Percentiles rank a stretch among this genome's conserved stretches.
Evolutionary conservation across 2,113 vertebrate species (phyloP).

Genomic region (Lophochroa leadbeateri): DNA sequence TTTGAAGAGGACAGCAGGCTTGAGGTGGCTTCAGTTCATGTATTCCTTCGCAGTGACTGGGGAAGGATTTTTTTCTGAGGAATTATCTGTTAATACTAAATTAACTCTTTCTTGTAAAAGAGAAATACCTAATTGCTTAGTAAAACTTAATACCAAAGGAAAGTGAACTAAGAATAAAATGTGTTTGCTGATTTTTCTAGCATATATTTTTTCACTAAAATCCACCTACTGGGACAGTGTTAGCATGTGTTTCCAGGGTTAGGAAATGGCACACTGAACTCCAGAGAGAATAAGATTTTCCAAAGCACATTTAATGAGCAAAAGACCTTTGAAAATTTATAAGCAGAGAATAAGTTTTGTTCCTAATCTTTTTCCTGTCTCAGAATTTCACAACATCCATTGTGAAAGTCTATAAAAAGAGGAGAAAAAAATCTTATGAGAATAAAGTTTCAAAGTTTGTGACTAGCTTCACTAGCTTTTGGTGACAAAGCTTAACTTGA

Average conservation of each 20-base stretch:
- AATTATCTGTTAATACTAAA: not conserved
- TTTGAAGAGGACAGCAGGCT: not conserved
- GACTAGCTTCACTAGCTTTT: not conserved
- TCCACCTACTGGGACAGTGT: not conserved
- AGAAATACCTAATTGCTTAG: not conserved
- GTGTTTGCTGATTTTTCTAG: not conserved
- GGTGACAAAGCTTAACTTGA: not conserved
- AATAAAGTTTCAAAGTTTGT: not conserved
- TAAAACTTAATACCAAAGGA: not conserved
- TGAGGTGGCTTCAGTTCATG: not conserved
- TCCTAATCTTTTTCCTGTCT: not conserved
- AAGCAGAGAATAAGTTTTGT: not conserved
- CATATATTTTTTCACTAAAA: not conserved
- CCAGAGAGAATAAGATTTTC: not conserved
- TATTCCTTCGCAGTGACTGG: not conserved
- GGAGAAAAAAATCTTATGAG: not conserved
- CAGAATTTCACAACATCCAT: not conserved
- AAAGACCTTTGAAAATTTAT: not conserved
- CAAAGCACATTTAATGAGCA: not conserved
- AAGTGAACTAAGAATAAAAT: not conserved
- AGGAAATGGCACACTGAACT: not conserved
- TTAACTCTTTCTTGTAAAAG: not conserved
- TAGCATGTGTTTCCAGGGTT: not conserved
- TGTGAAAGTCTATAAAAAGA: not conserved
- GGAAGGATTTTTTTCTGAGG: not conserved